Evolutionary conservation across 2,888 invertebrate species (phyloP).

Genomic region (Drosophila robusta): DNA sequence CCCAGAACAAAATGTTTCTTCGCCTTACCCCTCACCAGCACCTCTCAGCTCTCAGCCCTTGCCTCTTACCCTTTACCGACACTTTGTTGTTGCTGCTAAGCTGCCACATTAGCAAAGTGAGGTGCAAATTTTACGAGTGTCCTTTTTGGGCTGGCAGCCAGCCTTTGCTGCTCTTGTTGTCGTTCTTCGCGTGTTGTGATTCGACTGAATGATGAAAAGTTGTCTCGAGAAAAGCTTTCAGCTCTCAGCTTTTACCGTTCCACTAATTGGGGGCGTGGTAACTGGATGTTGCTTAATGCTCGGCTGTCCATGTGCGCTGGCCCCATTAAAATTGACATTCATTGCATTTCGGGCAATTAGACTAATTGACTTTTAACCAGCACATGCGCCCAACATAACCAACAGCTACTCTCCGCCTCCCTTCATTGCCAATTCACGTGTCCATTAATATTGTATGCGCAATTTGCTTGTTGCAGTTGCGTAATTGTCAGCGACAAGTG

Average conservation of each 20-base stretch:
- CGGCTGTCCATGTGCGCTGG: conserved; percentile 61
- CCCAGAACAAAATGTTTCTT: conserved; percentile 35
- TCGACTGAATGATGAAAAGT: conserved; percentile 65
- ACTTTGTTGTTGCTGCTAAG: conserved; percentile 42
- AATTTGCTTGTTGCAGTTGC: conserved; percentile 31
- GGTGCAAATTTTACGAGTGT: conserved; percentile 79
- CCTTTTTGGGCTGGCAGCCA: conserved; percentile 48
- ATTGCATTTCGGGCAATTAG: conserved; percentile 76
- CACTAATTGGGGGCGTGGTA: conserved; percentile 53
- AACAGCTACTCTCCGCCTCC: neutral
- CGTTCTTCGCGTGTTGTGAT: conserved; percentile 50
- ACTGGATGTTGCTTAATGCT: conserved; percentile 22
- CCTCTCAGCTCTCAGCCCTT: no score
- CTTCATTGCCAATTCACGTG: conserved; percentile 1
- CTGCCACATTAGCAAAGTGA: conserved; percentile 77
- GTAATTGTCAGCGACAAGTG: conserved; percentile 20
- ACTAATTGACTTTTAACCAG: conserved; percentile 79
- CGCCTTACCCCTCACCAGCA: neutral
- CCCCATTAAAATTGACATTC: conserved; percentile 78
- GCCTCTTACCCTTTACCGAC: no score
- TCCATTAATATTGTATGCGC: conserved; percentile 55
- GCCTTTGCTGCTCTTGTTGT: conserved; percentile 28
- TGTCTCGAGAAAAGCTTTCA: conserved; percentile 58
- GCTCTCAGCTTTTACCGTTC: conserved; percentile 32
- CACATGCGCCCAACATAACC: conserved; percentile 35